Evolutionary conservation across 2,797 vertebrate species (phyloP).

Genomic region (Scarus forsteni): DNA sequence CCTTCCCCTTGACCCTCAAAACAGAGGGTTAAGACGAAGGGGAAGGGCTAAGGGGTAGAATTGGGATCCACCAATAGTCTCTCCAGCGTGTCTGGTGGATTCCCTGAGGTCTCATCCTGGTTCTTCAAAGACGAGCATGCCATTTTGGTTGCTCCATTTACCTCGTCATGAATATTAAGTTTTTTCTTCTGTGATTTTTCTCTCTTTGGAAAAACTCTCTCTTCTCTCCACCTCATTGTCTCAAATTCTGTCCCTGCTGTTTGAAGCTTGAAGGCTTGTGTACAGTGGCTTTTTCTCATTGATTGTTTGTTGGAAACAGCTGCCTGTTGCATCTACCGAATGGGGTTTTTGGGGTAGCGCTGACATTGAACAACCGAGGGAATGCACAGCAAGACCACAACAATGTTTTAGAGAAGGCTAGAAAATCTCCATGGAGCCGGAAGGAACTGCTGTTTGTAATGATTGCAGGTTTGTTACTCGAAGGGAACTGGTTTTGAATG

Average conservation of each 20-base stretch:
- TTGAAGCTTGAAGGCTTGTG: neutral
- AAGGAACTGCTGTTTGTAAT: neutral
- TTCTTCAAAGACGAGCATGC: neutral
- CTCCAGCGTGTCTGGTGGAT: too few species aligned
- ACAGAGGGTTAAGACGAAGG: too few species aligned
- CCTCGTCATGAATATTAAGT: too few species aligned
- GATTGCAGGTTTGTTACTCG: neutral
- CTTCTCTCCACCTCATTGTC: neutral
- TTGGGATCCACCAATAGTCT: too few species aligned
- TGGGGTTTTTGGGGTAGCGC: too few species aligned
- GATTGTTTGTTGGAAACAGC: slow-evolving; percentile 5
- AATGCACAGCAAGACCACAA: slow-evolving; percentile 3
- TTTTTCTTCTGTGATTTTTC: neutral
- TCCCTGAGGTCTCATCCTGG: too few species aligned
- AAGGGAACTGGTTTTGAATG: neutral
- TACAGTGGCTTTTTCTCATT: neutral
- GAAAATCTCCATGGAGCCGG: neutral
- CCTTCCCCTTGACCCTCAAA: too few species aligned
- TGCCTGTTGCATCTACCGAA: neutral
- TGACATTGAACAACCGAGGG: neutral
- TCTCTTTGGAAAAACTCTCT: neutral
- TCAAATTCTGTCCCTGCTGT: neutral
- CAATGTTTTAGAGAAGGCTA: neutral
- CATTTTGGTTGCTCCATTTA: too few species aligned
- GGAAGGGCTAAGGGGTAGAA: too few species aligned